Base-by-base conservation (phyloP, 2,797 vertebrate species). In the Coregonus sp. region DNA sequence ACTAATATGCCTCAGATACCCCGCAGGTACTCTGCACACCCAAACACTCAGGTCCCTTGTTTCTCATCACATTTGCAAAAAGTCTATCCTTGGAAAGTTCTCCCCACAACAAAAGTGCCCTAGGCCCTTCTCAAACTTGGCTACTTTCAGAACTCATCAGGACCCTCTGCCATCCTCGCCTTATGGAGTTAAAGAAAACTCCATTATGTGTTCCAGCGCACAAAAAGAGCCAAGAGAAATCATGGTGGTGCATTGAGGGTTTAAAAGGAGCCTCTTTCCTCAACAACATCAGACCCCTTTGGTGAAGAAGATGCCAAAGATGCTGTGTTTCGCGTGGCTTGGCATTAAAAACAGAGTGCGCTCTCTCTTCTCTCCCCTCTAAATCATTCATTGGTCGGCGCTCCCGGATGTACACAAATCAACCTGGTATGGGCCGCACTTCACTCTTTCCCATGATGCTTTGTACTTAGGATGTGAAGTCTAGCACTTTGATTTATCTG, bases 301-400 rank as follows among this genome's bases (percentile, higher is more conserved):
- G 87, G 88, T 59, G 75, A 56, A 47, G 40, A 79, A 40, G 35
- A 56, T 12, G 20, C 25, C 35, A 4, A 31, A 31, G 14, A 72
- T 6, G 18, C 86, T 85, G 77, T 86, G 84, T 84, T 84, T 90
- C 75, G 31, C 84, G 82, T 74, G 77, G 82, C 80, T 85, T 69
- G 61, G 47, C 51, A 11, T 79, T 73, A 80, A 69, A 82, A 87
- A 91, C 88, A 82, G 86, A 89, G 75, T 15, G 29, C 76, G 75
- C n/a, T 75, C 74, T 54, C 31, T 69, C 14, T 35, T 35, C 67
- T 33, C 87, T 89, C 89, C 90, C 88, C 81, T 88, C 70, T 94
- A 78, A 94, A 94, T 94, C 84, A 92, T 94, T 94, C 84, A 95
- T 92, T 78, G 59, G 84, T 82, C 91, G 90, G 88, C 86, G 86